Conservation (phyloP, 2,113 vertebrate genomes). For the Tretioscincus oriximinensis region DNA sequence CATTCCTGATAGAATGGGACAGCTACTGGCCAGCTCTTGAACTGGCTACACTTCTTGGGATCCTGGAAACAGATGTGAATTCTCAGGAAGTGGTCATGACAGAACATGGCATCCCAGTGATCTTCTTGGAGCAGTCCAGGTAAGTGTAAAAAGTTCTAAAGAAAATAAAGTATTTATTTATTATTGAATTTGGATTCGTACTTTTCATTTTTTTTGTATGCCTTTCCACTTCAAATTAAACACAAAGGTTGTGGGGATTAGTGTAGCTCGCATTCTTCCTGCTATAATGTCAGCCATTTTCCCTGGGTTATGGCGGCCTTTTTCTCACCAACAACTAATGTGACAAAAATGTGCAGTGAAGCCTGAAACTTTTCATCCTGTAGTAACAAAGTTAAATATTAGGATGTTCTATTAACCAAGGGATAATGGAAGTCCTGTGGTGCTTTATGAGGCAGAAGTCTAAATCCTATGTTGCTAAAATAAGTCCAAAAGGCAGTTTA, state of each 20-base stretch:
- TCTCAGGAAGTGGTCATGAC: too few relatives aligned
- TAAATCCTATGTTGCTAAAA: constrained; percentile 19
- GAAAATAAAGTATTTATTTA: constrained; percentile 12
- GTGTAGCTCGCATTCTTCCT: neutral
- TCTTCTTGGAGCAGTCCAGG: too few relatives aligned
- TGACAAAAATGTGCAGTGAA: constrained; percentile 35
- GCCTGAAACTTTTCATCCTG: constrained; percentile 26
- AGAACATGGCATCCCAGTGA: too few relatives aligned
- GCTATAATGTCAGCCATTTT: neutral
- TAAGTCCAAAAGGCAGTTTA: constrained; percentile 21
- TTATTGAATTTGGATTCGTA: neutral
- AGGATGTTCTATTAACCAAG: constrained; percentile 29
- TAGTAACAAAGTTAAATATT: constrained; percentile 37
- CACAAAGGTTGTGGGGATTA: constrained; percentile 18
- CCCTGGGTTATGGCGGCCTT: constrained; percentile 20
- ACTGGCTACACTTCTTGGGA: too few relatives aligned
- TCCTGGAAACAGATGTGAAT: too few relatives aligned
- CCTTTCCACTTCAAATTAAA: constrained; percentile 4
- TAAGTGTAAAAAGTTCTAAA: too few relatives aligned
- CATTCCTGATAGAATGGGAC: too few relatives aligned
- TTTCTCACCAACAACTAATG: constrained; percentile 33
- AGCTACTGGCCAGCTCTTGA: too few relatives aligned
- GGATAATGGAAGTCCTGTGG: constrained; percentile 14
- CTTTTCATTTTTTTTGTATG: neutral
- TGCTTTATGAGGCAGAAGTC: constrained; percentile 40